A percentile compares a stretch with the other conserved stretches of the same genome.
Evolutionary conservation across 2,113 vertebrate species (phyloP).

Genomic region (Peromyscus leucopus): DNA sequence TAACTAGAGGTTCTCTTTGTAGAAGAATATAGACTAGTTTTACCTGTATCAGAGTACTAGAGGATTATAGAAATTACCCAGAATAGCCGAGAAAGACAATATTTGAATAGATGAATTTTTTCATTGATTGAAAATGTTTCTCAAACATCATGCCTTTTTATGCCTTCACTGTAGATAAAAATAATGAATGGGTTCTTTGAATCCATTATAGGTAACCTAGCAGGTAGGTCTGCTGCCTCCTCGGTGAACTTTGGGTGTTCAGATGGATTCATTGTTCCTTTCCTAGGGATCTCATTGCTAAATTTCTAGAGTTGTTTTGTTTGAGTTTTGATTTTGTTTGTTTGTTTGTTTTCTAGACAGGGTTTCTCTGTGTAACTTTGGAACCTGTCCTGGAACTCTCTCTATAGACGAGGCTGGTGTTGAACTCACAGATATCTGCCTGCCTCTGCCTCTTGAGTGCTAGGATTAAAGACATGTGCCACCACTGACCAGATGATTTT

Average conservation of each 20-base stretch:
- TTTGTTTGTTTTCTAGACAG: not conserved
- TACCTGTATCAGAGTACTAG: not conserved
- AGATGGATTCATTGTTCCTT: not conserved
- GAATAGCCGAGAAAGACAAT: constrained; percentile 4
- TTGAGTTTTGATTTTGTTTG: not conserved
- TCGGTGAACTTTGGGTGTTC: not conserved
- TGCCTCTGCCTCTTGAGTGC: too few relatives aligned
- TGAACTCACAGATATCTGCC: too few relatives aligned
- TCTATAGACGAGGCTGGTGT: too few relatives aligned
- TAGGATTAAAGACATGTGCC: too few relatives aligned
- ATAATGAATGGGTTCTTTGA: not conserved
- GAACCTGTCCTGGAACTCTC: too few relatives aligned
- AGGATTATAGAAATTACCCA: constrained; percentile 28
- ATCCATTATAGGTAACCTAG: not conserved
- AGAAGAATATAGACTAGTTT: not conserved
- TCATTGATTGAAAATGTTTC: constrained; percentile 9
- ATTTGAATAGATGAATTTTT: constrained; percentile 13
- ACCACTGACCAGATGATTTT: not conserved
- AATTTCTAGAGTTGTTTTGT: not conserved
- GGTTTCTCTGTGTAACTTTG: too few relatives aligned
- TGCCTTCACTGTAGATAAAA: constrained; percentile 15
- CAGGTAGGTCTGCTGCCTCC: not conserved
- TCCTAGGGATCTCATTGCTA: not conserved
- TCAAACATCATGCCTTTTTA: constrained; percentile 17
- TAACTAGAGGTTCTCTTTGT: constrained; percentile 22